phyloP scores from a whole-genome alignment of 2,888 invertebrate genomes.

The Chrysolina americana region DNA sequence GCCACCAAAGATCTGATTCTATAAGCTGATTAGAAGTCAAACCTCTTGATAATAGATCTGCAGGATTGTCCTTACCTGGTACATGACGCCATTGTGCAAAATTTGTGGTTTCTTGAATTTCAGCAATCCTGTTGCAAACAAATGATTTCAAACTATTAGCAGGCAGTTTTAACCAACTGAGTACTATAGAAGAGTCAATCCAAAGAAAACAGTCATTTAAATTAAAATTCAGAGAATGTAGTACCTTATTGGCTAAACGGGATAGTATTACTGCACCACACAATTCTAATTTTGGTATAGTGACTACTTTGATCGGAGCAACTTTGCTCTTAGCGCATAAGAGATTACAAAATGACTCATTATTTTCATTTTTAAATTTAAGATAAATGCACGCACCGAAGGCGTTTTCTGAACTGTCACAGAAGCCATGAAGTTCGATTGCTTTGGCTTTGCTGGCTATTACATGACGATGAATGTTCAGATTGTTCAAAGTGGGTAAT shows the following conservation, averaged over 20 bases:
- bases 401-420: too few relatives aligned
- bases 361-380: too few relatives aligned
- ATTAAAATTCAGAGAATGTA: background rate
- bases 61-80: slow-evolving; percentile 38
- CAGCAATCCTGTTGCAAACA: slow-evolving; percentile 40
- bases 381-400: too few relatives aligned
- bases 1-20: slow-evolving; percentile 39
- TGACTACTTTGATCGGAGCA: too few relatives aligned
- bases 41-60: slow-evolving; percentile 38
- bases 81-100: slow-evolving; percentile 38
- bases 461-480: too few relatives aligned
- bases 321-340: too few relatives aligned
- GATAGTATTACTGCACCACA: too few relatives aligned
- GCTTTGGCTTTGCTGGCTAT: too few relatives aligned
- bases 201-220: slow-evolving; percentile 28
- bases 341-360: too few relatives aligned
- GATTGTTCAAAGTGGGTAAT: too few relatives aligned
- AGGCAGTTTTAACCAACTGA: slow-evolving; percentile 35
- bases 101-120: slow-evolving; percentile 39
- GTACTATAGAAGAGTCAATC: slow-evolving; percentile 43
- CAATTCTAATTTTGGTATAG: too few relatives aligned
- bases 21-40: slow-evolving; percentile 10
- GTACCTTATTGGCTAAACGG: background rate
- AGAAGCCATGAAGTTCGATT: too few relatives aligned
- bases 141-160: slow-evolving; percentile 43